Evolutionary conservation across 2,888 invertebrate genomes (phyloP).

Genomic region (Cactoblastis cactorum): DNA sequence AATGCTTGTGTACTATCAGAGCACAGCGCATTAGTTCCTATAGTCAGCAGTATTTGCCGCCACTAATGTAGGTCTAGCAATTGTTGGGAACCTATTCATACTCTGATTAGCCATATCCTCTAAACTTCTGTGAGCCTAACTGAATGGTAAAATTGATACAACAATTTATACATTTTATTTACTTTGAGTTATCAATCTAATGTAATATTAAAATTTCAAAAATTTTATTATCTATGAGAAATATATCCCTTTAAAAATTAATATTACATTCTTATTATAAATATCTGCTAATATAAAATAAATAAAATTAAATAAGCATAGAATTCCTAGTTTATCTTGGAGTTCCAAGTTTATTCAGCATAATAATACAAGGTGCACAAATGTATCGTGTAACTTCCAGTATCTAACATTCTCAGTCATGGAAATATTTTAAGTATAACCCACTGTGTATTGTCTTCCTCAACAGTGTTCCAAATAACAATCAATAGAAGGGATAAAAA

Average conservation of each 20-base stretch:
- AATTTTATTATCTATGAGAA: conserved; percentile 16
- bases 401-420: conserved; percentile 27
- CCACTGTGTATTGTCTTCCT: conserved; percentile 49
- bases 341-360: conserved; percentile 8
- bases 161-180: neutral
- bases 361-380: conserved; percentile 37
- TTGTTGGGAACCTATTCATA: conserved; percentile 13
- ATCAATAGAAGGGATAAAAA: conserved; percentile 26
- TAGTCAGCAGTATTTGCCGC: conserved; percentile 16
- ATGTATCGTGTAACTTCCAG: conserved; percentile 39
- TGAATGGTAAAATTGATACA: conserved; percentile 38
- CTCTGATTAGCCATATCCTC: neutral
- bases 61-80: conserved; percentile 16
- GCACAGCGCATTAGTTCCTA: conserved; percentile 21
- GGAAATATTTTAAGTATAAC: conserved; percentile 28
- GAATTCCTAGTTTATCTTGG: neutral
- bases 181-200: conserved; percentile 1
- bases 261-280: conserved; percentile 19
- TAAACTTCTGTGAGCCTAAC: conserved; percentile 29
- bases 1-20: conserved; percentile 4
- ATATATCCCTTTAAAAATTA: conserved; percentile 18
- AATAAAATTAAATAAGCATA: conserved; percentile 3
- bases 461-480: conserved; percentile 39
- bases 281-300: conserved; percentile 15
- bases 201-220: conserved; percentile 10